A percentile compares a stretch with the other conserved stretches of the same genome.
phyloP scores from a whole-genome alignment of 2,797 vertebrate genomes.

The Diceros bicornis region DNA sequence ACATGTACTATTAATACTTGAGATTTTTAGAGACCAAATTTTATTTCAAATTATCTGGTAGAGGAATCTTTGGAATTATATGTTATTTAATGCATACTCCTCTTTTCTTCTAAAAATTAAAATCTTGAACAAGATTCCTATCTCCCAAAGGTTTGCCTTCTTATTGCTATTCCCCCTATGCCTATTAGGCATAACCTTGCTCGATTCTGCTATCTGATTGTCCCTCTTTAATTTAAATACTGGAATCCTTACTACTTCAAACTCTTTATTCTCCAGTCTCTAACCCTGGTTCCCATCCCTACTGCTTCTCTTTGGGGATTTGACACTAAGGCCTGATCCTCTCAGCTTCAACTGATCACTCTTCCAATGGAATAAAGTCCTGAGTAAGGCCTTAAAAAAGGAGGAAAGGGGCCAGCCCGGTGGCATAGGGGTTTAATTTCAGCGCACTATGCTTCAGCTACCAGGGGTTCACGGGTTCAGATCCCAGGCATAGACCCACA shows the following conservation, averaged over 20 bases:
- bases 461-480: too few relatives aligned
- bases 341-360: neutral
- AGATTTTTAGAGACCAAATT: slow-evolving; percentile 32
- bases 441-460: too few relatives aligned
- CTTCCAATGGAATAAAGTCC: neutral
- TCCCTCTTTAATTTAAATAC: neutral
- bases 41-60: slow-evolving; percentile 58
- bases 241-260: neutral
- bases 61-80: neutral
- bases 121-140: neutral
- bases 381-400: neutral
- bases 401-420: too few relatives aligned
- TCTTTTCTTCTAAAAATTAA: slow-evolving; percentile 65
- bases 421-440: too few relatives aligned
- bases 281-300: neutral
- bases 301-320: neutral
- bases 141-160: neutral
- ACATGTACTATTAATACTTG: slow-evolving; percentile 44
- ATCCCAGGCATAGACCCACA: too few relatives aligned
- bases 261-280: neutral
- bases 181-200: neutral
- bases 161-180: neutral
- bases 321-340: neutral
- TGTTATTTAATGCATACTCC: neutral
- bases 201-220: neutral